A percentile compares a stretch with the other conserved stretches of the same genome.
Conservation (phyloP, 2,888 invertebrate genomes). For the Coelopa pilipes region DNA sequence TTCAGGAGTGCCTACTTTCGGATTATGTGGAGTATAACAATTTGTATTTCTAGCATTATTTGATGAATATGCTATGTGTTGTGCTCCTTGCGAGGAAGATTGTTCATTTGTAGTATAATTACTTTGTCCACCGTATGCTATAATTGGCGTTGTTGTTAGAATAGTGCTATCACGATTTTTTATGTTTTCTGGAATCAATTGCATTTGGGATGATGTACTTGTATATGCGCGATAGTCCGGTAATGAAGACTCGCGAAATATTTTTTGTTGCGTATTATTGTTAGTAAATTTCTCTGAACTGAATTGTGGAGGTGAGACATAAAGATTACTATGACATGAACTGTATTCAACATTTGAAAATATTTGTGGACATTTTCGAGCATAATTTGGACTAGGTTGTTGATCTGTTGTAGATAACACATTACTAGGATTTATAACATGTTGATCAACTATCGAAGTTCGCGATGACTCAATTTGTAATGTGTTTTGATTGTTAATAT, state of each 20-base stretch:
- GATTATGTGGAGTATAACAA: constrained; percentile 41
- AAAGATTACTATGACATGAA: constrained; percentile 53
- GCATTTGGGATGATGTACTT: constrained; percentile 21
- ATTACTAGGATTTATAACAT: constrained; percentile 59
- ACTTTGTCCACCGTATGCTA: constrained; percentile 5
- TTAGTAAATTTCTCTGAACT: constrained; percentile 57
- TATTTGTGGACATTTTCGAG: constrained; percentile 58
- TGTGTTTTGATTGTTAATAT: constrained; percentile 20
- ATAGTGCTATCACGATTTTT: constrained; percentile 44
- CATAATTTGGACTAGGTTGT: constrained; percentile 61
- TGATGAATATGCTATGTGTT: constrained; percentile 13
- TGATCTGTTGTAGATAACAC: constrained; percentile 52
- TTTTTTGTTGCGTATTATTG: constrained; percentile 32
- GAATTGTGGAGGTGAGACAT: constrained; percentile 59
- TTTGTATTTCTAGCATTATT: constrained; percentile 38
- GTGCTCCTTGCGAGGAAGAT: constrained; percentile 1
- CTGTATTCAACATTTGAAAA: constrained; percentile 50
- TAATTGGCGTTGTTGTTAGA: constrained; percentile 25
- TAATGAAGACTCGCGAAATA: constrained; percentile 37
- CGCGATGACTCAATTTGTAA: constrained; percentile 32
- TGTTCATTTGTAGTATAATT: constrained; percentile 8
- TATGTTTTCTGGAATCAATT: constrained; percentile 32
- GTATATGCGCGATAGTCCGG: constrained; percentile 46
- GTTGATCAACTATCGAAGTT: constrained; percentile 45
- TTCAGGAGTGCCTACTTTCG: constrained; percentile 45